These are phyloP conservation scores for Malurus melanocephalus DNA, from an alignment of 2,113 vertebrate species.

Conservation along the genomic window DNA sequence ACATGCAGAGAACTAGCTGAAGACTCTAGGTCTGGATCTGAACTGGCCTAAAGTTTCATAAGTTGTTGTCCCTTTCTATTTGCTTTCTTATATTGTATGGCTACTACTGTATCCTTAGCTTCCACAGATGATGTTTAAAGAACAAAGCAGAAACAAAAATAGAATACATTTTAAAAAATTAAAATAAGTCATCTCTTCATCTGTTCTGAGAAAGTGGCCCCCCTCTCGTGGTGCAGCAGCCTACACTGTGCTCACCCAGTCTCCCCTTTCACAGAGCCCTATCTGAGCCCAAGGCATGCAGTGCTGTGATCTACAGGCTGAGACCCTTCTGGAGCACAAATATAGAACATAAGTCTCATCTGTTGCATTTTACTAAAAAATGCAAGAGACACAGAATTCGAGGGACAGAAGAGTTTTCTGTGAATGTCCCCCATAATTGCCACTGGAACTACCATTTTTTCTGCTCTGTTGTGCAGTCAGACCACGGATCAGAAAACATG, in stretches of 20 bases:
- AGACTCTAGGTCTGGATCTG: not conserved
- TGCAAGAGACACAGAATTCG: not conserved
- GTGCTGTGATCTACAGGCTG: not conserved
- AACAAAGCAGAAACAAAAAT: not conserved
- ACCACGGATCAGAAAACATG: not conserved
- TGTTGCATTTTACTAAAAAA: not conserved
- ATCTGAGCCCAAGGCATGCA: not conserved
- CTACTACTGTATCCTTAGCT: not conserved
- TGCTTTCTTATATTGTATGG: not conserved
- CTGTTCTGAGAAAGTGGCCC: not conserved
- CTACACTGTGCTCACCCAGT: not conserved
- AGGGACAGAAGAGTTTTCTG: not conserved
- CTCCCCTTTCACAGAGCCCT: not conserved
- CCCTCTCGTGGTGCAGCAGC: not conserved
- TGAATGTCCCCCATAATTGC: not conserved
- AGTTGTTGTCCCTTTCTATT: not conserved
- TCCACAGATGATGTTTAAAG: not conserved
- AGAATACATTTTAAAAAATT: not conserved
- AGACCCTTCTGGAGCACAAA: not conserved
- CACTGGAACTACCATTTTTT: not conserved
- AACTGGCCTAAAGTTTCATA: not conserved
- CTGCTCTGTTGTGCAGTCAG: rapidly evolving
- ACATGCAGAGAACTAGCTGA: not conserved
- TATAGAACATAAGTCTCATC: not conserved
- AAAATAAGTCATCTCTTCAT: not conserved